Conservation (phyloP, 2,888 invertebrate genomes). For the Lepidocyrtoides sp. region DNA sequence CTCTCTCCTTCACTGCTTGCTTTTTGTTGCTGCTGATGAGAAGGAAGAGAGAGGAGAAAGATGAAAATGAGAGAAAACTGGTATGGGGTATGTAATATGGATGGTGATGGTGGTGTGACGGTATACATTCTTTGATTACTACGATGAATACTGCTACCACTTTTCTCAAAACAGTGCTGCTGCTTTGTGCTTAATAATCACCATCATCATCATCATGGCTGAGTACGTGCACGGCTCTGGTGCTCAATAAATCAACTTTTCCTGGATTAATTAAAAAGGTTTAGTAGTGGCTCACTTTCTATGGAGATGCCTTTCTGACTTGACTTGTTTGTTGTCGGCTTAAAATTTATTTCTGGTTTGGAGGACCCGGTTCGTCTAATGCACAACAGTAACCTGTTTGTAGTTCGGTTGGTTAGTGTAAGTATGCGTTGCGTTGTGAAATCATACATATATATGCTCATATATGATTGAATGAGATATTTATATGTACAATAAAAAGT, state of each 20-base stretch:
- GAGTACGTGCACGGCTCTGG: constrained; percentile 30
- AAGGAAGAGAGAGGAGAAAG: constrained; percentile 4
- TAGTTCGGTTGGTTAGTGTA: background rate
- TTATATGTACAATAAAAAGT: background rate
- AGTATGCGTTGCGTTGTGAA: background rate
- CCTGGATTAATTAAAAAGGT: constrained; percentile 67
- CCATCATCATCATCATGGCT: constrained; percentile 3
- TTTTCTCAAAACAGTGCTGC: constrained; percentile 8
- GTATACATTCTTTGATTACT: constrained; percentile 54
- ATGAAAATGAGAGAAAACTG: constrained; percentile 28
- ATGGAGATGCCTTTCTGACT: background rate
- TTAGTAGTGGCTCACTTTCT: constrained; percentile 1
- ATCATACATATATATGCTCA: background rate
- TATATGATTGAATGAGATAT: background rate
- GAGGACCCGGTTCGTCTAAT: background rate
- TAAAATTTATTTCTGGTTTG: constrained; percentile 35
- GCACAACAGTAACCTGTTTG: background rate
- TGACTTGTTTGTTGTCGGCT: constrained; percentile 13
- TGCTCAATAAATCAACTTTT: constrained; percentile 70
- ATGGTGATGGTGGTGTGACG: constrained; percentile 21
- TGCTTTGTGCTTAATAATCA: constrained; percentile 49
- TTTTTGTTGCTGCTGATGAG: constrained; percentile 2
- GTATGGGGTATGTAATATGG: constrained; percentile 29
- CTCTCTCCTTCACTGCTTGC: background rate
- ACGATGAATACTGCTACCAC: too few relatives aligned